Conservation (phyloP, 1,140 invertebrate species). For the Bombus affinis region DNA sequence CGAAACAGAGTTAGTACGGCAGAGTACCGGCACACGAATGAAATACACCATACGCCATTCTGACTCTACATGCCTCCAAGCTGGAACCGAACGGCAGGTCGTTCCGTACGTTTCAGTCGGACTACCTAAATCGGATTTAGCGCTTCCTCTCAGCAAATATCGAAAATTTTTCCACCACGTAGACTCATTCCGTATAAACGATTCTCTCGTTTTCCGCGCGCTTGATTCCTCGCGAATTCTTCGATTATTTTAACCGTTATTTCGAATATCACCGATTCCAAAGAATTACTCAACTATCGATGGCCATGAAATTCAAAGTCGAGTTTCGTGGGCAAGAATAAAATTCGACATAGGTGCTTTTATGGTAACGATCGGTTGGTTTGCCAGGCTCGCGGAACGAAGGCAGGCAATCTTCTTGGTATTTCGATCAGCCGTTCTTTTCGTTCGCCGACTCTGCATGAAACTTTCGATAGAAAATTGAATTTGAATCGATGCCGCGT, state of each 20-base stretch:
- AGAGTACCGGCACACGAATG: slow-evolving; percentile 34
- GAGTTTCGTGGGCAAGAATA: neutral
- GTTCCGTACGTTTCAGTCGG: slow-evolving; percentile 18
- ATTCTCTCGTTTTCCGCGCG: neutral
- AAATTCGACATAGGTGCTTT: slow-evolving; percentile 22
- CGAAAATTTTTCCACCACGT: slow-evolving; percentile 41
- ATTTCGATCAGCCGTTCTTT: slow-evolving; percentile 52
- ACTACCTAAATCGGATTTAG: slow-evolving; percentile 58
- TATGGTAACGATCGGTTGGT: neutral
- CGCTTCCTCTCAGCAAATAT: slow-evolving; percentile 46
- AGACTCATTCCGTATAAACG: neutral
- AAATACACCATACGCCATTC: slow-evolving; percentile 25
- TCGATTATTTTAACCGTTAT: neutral
- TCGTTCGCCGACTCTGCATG: slow-evolving; percentile 21
- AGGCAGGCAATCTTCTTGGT: slow-evolving; percentile 23
- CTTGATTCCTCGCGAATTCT: neutral
- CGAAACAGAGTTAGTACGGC: slow-evolving; percentile 52
- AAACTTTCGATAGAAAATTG: slow-evolving; percentile 61
- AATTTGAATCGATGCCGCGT: slow-evolving; percentile 55
- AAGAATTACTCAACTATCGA: neutral
- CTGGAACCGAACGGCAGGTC: slow-evolving; percentile 5
- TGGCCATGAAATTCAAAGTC: neutral
- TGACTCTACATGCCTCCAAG: slow-evolving; percentile 31
- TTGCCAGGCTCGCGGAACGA: neutral
- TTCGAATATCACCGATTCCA: neutral